Conservation (phyloP, 2,888 invertebrate genomes). For the Chaitophorus viminalis region DNA sequence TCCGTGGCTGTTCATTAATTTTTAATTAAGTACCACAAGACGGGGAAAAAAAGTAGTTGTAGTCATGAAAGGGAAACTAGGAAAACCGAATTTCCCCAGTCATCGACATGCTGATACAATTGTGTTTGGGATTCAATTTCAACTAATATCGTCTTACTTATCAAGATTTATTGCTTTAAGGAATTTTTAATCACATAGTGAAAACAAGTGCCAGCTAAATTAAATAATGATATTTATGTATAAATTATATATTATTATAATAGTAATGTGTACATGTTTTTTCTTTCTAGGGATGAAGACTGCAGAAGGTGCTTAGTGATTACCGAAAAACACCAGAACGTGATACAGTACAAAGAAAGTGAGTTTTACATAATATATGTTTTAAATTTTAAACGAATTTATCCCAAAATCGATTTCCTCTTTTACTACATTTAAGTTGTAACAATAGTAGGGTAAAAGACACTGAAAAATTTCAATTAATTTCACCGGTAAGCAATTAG, state of each 20-base stretch:
- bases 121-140: constrained; percentile 45
- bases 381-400: constrained; percentile 27
- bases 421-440: constrained; percentile 5
- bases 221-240: neutral
- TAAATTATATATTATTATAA: neutral
- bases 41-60: constrained; percentile 6
- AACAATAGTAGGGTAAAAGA: neutral
- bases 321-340: constrained; percentile 93
- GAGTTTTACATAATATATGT: constrained; percentile 71
- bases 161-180: constrained; percentile 31
- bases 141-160: constrained; percentile 38
- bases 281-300: constrained; percentile 76
- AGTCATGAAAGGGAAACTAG: constrained; percentile 6
- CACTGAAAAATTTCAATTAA: neutral
- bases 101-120: constrained; percentile 8
- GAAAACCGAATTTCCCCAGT: constrained; percentile 36
- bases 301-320: constrained; percentile 95
- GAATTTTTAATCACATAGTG: constrained; percentile 45
- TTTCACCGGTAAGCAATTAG: constrained; percentile 54
- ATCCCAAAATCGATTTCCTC: constrained; percentile 18
- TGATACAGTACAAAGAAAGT: constrained; percentile 97
- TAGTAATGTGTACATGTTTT: constrained; percentile 9
- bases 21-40: constrained; percentile 57
- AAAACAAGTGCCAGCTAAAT: neutral
- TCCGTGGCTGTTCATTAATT: constrained; percentile 55